phyloP scores from a whole-genome alignment of 2,113 vertebrate species.

The Xenopus laevis region DNA sequence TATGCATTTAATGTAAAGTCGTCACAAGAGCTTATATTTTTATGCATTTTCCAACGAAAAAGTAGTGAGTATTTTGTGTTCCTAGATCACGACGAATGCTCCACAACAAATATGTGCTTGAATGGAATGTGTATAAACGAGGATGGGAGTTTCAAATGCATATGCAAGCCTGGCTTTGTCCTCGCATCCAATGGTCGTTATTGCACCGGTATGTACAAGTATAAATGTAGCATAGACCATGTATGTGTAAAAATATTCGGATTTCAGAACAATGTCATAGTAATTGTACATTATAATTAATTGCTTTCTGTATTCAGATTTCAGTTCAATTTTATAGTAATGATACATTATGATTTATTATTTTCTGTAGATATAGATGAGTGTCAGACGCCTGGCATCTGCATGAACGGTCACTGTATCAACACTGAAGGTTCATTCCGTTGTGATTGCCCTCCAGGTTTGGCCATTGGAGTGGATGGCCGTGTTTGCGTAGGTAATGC shows the following conservation, averaged over 20 bases:
- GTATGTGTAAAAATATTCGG: no score
- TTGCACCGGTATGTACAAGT: conserved; percentile 62
- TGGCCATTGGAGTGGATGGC: conserved; percentile 68
- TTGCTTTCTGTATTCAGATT: conserved; percentile 27
- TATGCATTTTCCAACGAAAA: no score
- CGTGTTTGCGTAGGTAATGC: conserved; percentile 70
- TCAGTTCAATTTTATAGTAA: not conserved
- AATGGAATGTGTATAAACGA: conserved; percentile 80
- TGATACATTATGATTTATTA: not conserved
- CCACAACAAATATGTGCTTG: conserved; percentile 69
- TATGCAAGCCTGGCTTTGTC: conserved; percentile 73
- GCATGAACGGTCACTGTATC: conserved; percentile 71
- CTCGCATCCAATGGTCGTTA: conserved; percentile 65
- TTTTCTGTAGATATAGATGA: conserved; percentile 66
- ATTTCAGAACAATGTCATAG: not conserved
- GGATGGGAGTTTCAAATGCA: conserved; percentile 74
- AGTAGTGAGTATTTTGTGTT: conserved; percentile 26
- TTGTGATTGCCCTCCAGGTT: conserved; percentile 70
- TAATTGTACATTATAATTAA: not conserved
- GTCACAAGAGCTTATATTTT: no score
- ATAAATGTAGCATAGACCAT: not conserved
- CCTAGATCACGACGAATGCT: conserved; percentile 70
- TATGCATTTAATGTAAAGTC: no score
- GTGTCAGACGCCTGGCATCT: conserved; percentile 69
- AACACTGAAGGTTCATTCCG: conserved; percentile 72